Evolutionary conservation across 2,888 invertebrate species (phyloP), one percentile per base, ranked within the genome.

Genomic region (Oxytorus armatus): DNA sequence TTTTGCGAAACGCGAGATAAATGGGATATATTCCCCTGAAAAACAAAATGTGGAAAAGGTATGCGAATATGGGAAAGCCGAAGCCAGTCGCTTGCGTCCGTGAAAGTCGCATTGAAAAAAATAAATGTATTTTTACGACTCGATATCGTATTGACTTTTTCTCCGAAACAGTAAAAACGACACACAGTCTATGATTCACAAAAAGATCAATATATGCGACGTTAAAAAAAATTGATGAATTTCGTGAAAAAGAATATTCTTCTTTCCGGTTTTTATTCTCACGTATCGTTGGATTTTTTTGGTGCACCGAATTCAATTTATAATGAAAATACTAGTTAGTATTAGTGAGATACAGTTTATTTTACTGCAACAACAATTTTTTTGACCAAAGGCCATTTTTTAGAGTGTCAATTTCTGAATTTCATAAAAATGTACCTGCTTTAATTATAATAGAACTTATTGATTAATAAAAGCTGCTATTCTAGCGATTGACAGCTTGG

Each of bases 1-100:
- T 79, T 65, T 61, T 70, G 25, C 66, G 47, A 59, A 66, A 76
- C 69, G 69, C 61, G 66, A 75, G 70, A 75, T 79, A 75, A 70
- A 79, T 75, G 75, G 51, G 70, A 76, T 76, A 76, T 72, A 66
- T 79, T 76, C 18, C 39, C 8, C 47, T 29, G 59, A 49, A 49
- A 36, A 79, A 42, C 3, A 1, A 11, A 55, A 23, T 33, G 42
- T 33, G 68, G n/a, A 55, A 79, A 25, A 33, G 69, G 16, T 51
- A 49, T 29, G 33, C 36, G 49, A 3, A 47, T 21, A 57, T 25
- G 21, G n/a, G 69, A 57, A 16, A 77, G 29, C 14, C 53, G 51
- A 63, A 53, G n/a, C n/a, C n/a, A n/a, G n/a, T n/a, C n/a, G n/a
- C 33, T 51, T 3, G 16, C 47, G 44, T 44, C 44, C 44, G 3